Evolutionary conservation across 2,113 vertebrate genomes (phyloP).

Genomic region (Clarias macrocephalus): DNA sequence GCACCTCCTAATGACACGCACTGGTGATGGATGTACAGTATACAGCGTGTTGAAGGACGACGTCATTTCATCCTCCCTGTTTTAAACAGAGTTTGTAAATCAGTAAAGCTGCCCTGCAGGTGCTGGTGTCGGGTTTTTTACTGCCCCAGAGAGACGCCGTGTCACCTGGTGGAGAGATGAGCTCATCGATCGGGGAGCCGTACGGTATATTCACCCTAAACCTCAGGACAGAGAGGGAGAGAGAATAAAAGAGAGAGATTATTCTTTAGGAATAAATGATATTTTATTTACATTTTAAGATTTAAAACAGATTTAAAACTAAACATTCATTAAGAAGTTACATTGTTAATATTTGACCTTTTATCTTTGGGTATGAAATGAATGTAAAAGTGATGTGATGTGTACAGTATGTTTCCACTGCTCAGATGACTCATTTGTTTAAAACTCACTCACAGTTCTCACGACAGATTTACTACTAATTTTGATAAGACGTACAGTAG

Average conservation of each 20-base stretch:
- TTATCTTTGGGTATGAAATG: background rate
- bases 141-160: background rate
- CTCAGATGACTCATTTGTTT: background rate
- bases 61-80: background rate
- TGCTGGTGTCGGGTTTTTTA: conserved; percentile 4
- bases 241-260: background rate
- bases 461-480: background rate
- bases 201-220: background rate
- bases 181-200: background rate
- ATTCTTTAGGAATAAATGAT: background rate
- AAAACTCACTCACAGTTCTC: background rate
- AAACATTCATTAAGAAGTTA: background rate
- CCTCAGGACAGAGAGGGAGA: background rate
- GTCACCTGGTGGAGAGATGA: background rate
- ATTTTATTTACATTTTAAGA: background rate
- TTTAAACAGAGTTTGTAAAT: background rate
- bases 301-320: background rate
- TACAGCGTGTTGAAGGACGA: background rate
- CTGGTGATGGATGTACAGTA: background rate
- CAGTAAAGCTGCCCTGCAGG: background rate
- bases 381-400: background rate
- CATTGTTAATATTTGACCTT: background rate
- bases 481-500: no score
- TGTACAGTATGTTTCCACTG: background rate
- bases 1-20: background rate